These are phyloP conservation scores for Sepioteuthis lessoniana DNA, from an alignment of 2,888 invertebrate genomes.

Conservation along the genomic window DNA sequence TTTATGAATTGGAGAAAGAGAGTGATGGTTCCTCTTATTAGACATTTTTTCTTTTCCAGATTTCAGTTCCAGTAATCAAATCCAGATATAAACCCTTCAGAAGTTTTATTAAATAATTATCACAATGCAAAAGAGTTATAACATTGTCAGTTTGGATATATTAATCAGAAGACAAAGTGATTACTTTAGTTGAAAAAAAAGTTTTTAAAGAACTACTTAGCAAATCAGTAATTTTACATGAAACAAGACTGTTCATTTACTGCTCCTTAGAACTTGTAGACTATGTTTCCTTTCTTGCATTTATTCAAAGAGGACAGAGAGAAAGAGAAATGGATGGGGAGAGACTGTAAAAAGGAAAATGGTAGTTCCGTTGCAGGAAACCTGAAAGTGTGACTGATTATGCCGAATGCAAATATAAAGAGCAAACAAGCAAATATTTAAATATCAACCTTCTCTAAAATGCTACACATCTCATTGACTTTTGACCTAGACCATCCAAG, in stretches of 20 bases:
- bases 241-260: background rate
- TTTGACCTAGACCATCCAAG: background rate
- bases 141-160: too few species aligned
- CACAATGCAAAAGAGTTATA: too few species aligned
- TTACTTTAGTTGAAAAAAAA: too few species aligned
- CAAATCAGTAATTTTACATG: background rate
- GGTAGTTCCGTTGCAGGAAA: background rate
- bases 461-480: slow-evolving; percentile 14
- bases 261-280: background rate
- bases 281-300: background rate
- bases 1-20: too few species aligned
- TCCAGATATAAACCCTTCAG: too few species aligned
- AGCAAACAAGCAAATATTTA: slow-evolving; percentile 18
- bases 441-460: background rate
- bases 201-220: background rate
- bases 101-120: too few species aligned
- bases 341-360: background rate
- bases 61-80: too few species aligned
- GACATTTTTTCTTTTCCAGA: too few species aligned
- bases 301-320: background rate
- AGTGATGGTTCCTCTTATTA: too few species aligned
- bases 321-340: background rate
- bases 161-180: too few species aligned
- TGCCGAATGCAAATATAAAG: background rate
- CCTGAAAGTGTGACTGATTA: slow-evolving; percentile 21